A percentile compares a stretch with the other conserved stretches of the same genome.
Conservation (phyloP, 2,888 invertebrate species). For the Nebria brevicollis region DNA sequence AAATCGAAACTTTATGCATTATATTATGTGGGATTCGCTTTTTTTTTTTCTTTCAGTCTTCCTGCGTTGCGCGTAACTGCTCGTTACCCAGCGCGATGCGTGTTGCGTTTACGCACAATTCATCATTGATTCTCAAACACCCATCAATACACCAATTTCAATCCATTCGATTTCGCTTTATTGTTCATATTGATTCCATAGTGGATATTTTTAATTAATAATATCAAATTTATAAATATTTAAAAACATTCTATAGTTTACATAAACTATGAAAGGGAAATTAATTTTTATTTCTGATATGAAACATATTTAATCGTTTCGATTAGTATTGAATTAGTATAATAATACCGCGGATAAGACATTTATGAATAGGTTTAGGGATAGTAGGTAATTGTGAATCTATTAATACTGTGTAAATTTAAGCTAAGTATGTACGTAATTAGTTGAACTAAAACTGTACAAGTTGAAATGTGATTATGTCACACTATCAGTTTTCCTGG, state of each 20-base stretch:
- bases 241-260: no score
- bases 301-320: no score
- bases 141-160: no score
- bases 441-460: not conserved
- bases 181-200: not conserved
- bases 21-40: constrained; percentile 36
- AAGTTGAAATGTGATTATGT: not conserved
- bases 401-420: not conserved
- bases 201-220: no score
- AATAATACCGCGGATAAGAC: no score
- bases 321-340: no score
- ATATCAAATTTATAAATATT: no score
- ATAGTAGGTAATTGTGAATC: no score
- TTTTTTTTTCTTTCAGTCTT: constrained; percentile 28
- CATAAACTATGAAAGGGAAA: no score
- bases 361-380: no score
- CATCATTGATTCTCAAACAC: constrained; percentile 13
- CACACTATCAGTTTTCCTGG: not conserved
- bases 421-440: not conserved
- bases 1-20: constrained; percentile 45
- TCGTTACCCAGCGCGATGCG: not conserved
- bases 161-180: not conserved
- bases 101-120: constrained; percentile 8
- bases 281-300: no score
- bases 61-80: constrained; percentile 20